These are phyloP conservation scores for Parasteatoda tepidariorum DNA, from an alignment of 1,140 invertebrate genomes.

Conservation along the genomic window DNA sequence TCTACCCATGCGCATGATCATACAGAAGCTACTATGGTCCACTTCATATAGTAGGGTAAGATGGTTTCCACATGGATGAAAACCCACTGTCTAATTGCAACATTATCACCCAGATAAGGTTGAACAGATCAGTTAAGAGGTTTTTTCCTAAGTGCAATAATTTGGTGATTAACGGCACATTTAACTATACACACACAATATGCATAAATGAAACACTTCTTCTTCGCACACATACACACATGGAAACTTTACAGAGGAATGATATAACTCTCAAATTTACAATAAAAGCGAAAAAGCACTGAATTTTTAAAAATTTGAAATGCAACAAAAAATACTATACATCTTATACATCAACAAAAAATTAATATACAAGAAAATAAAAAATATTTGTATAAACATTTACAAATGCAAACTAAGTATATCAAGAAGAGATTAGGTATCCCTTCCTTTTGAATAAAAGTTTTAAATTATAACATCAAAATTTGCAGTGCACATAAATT, in stretches of 20 bases:
- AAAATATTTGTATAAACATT: slow-evolving; percentile 48
- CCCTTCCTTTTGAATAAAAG: neutral
- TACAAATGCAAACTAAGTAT: slow-evolving; percentile 26
- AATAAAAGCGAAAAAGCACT: neutral
- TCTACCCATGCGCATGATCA: slow-evolving; percentile 52
- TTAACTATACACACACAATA: slow-evolving; percentile 25
- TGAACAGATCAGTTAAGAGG: slow-evolving; percentile 43
- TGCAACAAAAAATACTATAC: slow-evolving; percentile 56
- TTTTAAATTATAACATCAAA: neutral
- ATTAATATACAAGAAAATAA: slow-evolving; percentile 44
- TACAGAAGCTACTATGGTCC: slow-evolving; percentile 57
- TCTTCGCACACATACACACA: neutral
- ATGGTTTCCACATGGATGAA: slow-evolving; percentile 40
- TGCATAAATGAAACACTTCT: slow-evolving; percentile 17
- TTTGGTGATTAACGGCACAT: slow-evolving; percentile 15
- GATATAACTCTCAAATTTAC: slow-evolving; percentile 1
- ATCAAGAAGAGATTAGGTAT: neutral
- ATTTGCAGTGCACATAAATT: neutral
- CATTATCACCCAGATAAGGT: slow-evolving; percentile 44
- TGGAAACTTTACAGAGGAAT: slow-evolving; percentile 42
- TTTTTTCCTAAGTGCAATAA: slow-evolving; percentile 28
- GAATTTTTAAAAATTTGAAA: slow-evolving; percentile 16
- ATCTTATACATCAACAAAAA: slow-evolving; percentile 13
- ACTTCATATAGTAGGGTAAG: slow-evolving; percentile 25
- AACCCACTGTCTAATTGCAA: slow-evolving; percentile 49